A percentile compares a stretch with the other conserved stretches of the same genome.
phyloP scores from a whole-genome alignment of 1,140 invertebrate genomes.

The Zelostemma sp. region DNA sequence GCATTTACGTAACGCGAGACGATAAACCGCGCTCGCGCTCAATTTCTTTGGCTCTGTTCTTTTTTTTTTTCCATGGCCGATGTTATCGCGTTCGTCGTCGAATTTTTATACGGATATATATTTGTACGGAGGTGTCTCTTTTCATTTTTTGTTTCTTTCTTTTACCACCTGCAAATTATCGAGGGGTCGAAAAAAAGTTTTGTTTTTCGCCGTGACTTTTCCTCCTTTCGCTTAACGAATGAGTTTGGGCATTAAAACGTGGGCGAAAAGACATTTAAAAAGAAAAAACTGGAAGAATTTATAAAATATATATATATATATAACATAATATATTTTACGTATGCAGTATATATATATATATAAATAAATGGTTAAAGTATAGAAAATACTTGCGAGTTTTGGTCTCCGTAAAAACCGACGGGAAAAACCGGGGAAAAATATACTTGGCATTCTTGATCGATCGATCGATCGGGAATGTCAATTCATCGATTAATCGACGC shows the following conservation, averaged over 20 bases:
- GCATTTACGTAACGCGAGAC: conserved; percentile 47
- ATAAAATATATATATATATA: conserved; percentile 45
- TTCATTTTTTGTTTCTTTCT: conserved; percentile 27
- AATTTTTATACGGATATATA: conserved; percentile 45
- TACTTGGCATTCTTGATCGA: conserved; percentile 28
- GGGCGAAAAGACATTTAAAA: conserved; percentile 18
- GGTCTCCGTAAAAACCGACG: conserved; percentile 25
- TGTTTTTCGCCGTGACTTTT: not conserved
- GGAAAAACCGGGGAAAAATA: conserved; percentile 35
- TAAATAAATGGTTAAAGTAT: conserved; percentile 18
- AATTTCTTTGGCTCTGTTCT: conserved; percentile 16
- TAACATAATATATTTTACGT: conserved; percentile 51
- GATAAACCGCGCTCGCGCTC: conserved; percentile 29
- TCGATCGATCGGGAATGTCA: too few species aligned
- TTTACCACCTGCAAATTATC: too few species aligned
- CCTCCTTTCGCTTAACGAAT: conserved; percentile 28
- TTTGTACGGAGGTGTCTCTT: conserved; percentile 31
- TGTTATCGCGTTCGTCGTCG: conserved; percentile 43
- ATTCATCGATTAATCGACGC: too few species aligned
- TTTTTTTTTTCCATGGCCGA: conserved; percentile 34
- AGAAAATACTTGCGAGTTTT: conserved; percentile 42
- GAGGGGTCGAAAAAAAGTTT: conserved; percentile 2
- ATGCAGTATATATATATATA: conserved; percentile 39
- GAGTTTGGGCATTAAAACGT: conserved; percentile 46
- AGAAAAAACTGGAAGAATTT: conserved; percentile 35